Base-by-base conservation (phyloP, 2,113 vertebrate genomes). In the Laticauda colubrina region DNA sequence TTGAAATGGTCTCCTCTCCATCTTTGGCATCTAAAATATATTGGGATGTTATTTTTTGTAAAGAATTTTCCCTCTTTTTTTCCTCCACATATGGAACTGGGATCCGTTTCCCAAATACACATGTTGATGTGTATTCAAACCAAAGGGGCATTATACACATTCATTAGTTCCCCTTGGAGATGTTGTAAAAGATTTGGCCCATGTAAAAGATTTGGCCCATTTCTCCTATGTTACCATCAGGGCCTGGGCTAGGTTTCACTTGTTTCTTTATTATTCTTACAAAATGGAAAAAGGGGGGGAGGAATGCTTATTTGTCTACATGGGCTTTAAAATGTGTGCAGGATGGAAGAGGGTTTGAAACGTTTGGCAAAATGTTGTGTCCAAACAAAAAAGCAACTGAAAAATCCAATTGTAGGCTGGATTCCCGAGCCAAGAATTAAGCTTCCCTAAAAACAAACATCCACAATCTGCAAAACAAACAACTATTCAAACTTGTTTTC, bases 271-370 rank as follows among this genome's bases (percentile, higher is more conserved):
- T 96, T 94, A 88, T 1, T 93, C 88, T 94, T 91, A 94, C 21
- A 87, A 26, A 87, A 26, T n/a, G 87, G 2, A 4, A 57, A 59
- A 24, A 24, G 1, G 15, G 1, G 95, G 94, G 95, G 95, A 5
- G 96, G 94, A 95, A 96, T 95, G 96, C 92, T 55, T n/a, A 54
- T 88, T 88, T 88, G 12, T 9, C 26, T 88, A 55, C 94, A 96
- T 90, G 93, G 96, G 92, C 85, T 96, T 96, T 94, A 94, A 91
- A 95, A 95, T 95, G 92, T 94, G 95, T n/a, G 91, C 95, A 96
- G 95, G 91, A 90, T 96, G 93, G 94, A 95, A 3, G 85, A 90
- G 95, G 95, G 75, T 81, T 51, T 96, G 95, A 97, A 97, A 97
- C 53, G 85, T 91, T 93, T 61, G 61, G 29, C 20, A 34, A 53